Percentiles rank a stretch among this genome's conserved stretches.
phyloP scores from a whole-genome alignment of 2,888 invertebrate genomes.

The Eueremaeus valkanovi region DNA sequence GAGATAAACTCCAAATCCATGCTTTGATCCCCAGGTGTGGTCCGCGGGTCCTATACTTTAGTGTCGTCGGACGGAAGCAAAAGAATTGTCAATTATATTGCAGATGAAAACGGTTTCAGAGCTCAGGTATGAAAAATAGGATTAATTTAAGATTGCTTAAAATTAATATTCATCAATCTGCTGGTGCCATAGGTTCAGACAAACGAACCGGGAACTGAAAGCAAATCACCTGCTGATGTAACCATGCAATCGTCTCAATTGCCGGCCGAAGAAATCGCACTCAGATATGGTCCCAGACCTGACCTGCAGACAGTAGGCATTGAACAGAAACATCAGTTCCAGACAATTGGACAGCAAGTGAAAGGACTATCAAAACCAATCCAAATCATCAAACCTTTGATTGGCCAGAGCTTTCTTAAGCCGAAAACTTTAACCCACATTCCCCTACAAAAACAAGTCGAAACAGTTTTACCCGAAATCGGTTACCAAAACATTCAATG shows the following conservation, averaged over 20 bases:
- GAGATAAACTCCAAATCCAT: not conserved
- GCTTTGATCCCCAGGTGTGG: not conserved
- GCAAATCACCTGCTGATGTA: slow-evolving; percentile 19
- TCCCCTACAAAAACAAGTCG: not conserved
- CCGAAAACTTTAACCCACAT: not conserved
- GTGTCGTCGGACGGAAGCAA: slow-evolving; percentile 35
- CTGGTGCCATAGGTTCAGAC: not conserved
- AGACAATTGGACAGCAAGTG: too few species aligned
- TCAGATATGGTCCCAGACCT: slow-evolving; percentile 19
- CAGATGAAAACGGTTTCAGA: slow-evolving; percentile 40
- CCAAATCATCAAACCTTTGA: not conserved
- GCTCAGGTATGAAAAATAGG: slow-evolving; percentile 28
- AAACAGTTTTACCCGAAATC: not conserved
- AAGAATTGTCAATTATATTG: slow-evolving; percentile 39
- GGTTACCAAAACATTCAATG: not conserved
- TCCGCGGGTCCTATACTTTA: slow-evolving; percentile 35
- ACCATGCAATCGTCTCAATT: slow-evolving; percentile 34
- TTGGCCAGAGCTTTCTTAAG: not conserved
- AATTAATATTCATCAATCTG: not conserved
- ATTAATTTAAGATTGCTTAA: not conserved
- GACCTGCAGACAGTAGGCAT: not conserved
- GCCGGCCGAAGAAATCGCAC: slow-evolving; percentile 37
- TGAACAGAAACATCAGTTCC: slow-evolving; percentile 12
- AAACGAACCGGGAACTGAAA: slow-evolving; percentile 41
- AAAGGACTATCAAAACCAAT: too few species aligned